Evolutionary conservation across 1,140 invertebrate genomes (phyloP).

Genomic region (Teleogryllus occipitalis): DNA sequence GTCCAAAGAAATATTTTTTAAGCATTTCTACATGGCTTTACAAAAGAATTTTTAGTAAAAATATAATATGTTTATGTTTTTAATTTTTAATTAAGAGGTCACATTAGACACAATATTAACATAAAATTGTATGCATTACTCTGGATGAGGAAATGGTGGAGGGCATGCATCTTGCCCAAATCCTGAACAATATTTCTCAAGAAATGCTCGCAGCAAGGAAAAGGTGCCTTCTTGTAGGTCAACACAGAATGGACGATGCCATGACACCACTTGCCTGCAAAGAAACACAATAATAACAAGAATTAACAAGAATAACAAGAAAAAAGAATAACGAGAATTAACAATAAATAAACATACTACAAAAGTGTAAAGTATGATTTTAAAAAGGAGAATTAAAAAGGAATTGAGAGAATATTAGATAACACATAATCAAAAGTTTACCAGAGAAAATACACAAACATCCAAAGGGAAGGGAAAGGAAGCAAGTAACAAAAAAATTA

Average conservation of each 20-base stretch:
- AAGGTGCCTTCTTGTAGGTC: constrained; percentile 56
- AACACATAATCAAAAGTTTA: too few species aligned
- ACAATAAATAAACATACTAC: not conserved
- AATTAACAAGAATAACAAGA: not conserved
- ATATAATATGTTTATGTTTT: too few species aligned
- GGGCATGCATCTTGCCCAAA: constrained; percentile 39
- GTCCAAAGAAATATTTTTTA: too few species aligned
- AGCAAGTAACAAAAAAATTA: too few species aligned
- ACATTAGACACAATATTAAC: too few species aligned
- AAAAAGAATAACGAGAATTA: not conserved
- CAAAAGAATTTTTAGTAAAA: too few species aligned
- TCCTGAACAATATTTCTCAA: constrained; percentile 48
- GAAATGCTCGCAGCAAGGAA: constrained; percentile 44
- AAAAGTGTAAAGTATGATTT: not conserved
- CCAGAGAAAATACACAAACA: too few species aligned
- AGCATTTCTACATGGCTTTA: too few species aligned
- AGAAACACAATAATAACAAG: constrained; percentile 4
- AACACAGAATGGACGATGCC: constrained; percentile 53
- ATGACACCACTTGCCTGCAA: constrained; percentile 43
- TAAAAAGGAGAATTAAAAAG: not conserved
- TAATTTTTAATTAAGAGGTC: too few species aligned
- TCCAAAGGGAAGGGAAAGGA: too few species aligned
- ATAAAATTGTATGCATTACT: not conserved
- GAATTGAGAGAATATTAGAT: not conserved
- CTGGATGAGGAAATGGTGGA: constrained; percentile 37